Conservation (phyloP, 2,797 vertebrate species). For the Cetoscarus ocellatus region DNA sequence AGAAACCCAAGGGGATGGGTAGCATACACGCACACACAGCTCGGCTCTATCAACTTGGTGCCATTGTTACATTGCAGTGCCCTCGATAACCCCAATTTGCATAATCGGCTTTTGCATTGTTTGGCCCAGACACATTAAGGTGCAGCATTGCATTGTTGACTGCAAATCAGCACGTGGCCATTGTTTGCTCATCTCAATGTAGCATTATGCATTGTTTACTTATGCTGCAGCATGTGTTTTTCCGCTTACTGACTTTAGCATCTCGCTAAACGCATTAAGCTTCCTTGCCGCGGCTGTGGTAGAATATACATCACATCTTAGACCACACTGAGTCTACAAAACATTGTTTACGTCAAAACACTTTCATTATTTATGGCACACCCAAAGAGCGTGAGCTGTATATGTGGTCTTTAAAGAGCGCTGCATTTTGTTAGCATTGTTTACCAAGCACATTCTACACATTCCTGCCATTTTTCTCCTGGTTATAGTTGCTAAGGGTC, state of each 20-base stretch:
- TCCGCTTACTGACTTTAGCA: slow-evolving; percentile 62
- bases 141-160: slow-evolving; percentile 76
- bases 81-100: slow-evolving; percentile 84
- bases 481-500: slow-evolving; percentile 12
- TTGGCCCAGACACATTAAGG: slow-evolving; percentile 82
- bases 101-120: slow-evolving; percentile 85
- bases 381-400: slow-evolving; percentile 19
- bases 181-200: slow-evolving; percentile 78
- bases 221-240: slow-evolving; percentile 74
- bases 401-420: slow-evolving; percentile 49
- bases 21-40: slow-evolving; percentile 42
- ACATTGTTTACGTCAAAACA: slow-evolving; percentile 43
- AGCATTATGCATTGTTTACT: slow-evolving; percentile 73
- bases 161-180: slow-evolving; percentile 76
- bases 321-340: slow-evolving; percentile 8
- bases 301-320: slow-evolving; percentile 40
- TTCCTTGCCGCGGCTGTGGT: slow-evolving; percentile 25
- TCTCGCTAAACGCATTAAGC: slow-evolving; percentile 56
- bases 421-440: slow-evolving; percentile 49
- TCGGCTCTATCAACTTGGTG: slow-evolving; percentile 76
- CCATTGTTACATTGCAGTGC: slow-evolving; percentile 80
- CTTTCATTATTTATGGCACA: slow-evolving; percentile 46
- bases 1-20: slow-evolving; percentile 72
- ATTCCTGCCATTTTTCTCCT: slow-evolving; percentile 58
- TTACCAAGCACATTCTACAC: slow-evolving; percentile 57